Conservation (phyloP, 2,113 vertebrate species). For the Myiopsitta monachus region DNA sequence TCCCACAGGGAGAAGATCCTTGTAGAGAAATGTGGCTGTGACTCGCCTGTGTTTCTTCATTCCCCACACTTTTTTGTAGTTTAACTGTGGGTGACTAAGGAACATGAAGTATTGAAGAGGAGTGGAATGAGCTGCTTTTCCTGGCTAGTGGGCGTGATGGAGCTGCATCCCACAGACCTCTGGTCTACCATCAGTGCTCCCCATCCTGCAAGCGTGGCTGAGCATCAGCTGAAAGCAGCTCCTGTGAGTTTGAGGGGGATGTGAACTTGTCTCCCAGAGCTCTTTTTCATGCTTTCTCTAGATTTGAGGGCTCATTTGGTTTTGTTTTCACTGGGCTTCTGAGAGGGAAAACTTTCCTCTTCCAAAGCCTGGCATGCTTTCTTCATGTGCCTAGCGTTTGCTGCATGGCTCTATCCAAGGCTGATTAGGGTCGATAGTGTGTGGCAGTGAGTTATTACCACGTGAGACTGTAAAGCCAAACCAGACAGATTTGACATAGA, state of each 20-base stretch:
- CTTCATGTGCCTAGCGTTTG: not conserved
- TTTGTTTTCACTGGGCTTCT: not conserved
- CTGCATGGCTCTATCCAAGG: not conserved
- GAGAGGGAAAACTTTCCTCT: not conserved
- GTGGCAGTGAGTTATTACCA: slow-evolving; percentile 2
- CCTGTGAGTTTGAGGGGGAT: not conserved
- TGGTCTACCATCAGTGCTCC: rapidly evolving
- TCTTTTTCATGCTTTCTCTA: not conserved
- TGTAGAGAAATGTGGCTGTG: not conserved
- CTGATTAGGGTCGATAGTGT: not conserved
- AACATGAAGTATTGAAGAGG: not conserved
- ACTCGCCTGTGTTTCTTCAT: not conserved
- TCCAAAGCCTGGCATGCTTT: not conserved
- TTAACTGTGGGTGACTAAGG: not conserved
- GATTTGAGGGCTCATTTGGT: not conserved
- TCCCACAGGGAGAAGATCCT: slow-evolving; percentile 48
- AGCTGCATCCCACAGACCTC: rapidly evolving
- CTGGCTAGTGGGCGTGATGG: not conserved
- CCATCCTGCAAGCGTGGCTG: rapidly evolving
- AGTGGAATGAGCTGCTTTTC: not conserved
- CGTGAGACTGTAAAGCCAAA: not conserved
- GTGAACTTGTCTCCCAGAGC: not conserved
- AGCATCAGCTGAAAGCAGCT: not conserved
- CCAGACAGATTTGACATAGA: not conserved
- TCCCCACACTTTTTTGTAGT: not conserved